Base-by-base conservation (phyloP, 2,113 vertebrate genomes). In the Gallinago jamesoni region DNA sequence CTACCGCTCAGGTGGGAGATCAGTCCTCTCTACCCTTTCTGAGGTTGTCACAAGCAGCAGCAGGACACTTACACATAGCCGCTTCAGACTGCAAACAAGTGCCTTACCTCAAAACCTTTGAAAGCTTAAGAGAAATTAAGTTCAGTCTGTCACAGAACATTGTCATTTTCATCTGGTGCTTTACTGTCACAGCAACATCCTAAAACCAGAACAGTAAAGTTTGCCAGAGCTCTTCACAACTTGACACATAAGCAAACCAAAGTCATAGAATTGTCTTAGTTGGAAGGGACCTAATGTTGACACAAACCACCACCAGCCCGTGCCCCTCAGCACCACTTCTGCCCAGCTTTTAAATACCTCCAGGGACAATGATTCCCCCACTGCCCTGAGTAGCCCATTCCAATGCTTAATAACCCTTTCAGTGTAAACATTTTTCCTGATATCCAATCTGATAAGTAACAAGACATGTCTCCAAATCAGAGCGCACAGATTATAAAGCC, bases 191-290 rank as follows among this genome's bases (percentile, higher is more conserved):
- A 69, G 43, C n/a, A 55, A 53, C 18, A 60, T 48, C 45, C 39
- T 55, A 83, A 83, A 83, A 59, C 15, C 33, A 66, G 56, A 70
- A 31, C 27, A 55, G 31, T 31, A 27, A 92, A 60, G 23, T 43
- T 64, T 84, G 33, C 53, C 16, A 3, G 28, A 60, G 48, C 43
- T 92, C 39, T 86, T 55, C 84, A 81, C 37, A 93, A 77, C 21
- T 33, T 35, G 43, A 27, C 0, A 0, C 5, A 28, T 5, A 47
- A 67, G 53, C 31, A 91, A 28, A 78, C 15, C 6, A 1, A 59
- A 87, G 43, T 22, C 47, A 21, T 47, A 47, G 45, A 47, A 47
- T 47, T 47, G 20, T 47, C 47, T 47, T 47, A 20, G 47, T 47
- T 47, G 47, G 20, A 47, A 47, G 47, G 47, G 20, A 47, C 47